Evolutionary conservation across 1,140 invertebrate species (phyloP).

Genomic region (Meteorus sp.): DNA sequence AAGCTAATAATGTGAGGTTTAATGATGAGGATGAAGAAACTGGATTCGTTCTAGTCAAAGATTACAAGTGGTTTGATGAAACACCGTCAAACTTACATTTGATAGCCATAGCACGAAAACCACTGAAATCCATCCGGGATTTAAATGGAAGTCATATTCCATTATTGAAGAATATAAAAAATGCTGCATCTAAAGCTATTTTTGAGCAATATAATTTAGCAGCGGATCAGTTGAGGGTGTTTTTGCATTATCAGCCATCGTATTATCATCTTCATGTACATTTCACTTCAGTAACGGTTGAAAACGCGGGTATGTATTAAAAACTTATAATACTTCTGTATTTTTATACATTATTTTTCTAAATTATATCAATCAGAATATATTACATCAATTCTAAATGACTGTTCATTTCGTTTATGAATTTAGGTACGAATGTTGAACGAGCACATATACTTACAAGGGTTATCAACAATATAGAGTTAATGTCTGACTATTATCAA

Average conservation of each 20-base stretch:
- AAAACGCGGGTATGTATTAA: conserved; percentile 69
- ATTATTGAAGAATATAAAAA: conserved; percentile 78
- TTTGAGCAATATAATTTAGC: conserved; percentile 76
- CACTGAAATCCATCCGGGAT: conserved; percentile 83
- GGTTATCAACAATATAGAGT: conserved; percentile 90
- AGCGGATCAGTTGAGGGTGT: conserved; percentile 75
- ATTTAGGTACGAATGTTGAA: conserved; percentile 73
- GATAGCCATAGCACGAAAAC: conserved; percentile 76
- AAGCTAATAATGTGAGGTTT: conserved; percentile 81
- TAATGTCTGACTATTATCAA: conserved; percentile 82
- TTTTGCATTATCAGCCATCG: conserved; percentile 95
- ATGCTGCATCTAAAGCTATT: conserved; percentile 74
- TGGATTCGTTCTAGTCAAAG: conserved; percentile 89
- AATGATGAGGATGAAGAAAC: conserved; percentile 78
- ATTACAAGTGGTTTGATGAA: conserved; percentile 90
- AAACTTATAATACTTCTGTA: conserved; percentile 10
- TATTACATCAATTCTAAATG: too few species aligned
- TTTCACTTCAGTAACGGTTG: conserved; percentile 82
- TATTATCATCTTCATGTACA: conserved; percentile 97
- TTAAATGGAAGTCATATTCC: conserved; percentile 77
- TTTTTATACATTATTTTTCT: too few species aligned
- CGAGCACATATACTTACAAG: conserved; percentile 83
- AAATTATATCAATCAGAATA: too few species aligned
- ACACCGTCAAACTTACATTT: conserved; percentile 79
- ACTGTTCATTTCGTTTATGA: too few species aligned